phyloP scores from a whole-genome alignment of 2,113 vertebrate species.

The Mormoops blainvillei region DNA sequence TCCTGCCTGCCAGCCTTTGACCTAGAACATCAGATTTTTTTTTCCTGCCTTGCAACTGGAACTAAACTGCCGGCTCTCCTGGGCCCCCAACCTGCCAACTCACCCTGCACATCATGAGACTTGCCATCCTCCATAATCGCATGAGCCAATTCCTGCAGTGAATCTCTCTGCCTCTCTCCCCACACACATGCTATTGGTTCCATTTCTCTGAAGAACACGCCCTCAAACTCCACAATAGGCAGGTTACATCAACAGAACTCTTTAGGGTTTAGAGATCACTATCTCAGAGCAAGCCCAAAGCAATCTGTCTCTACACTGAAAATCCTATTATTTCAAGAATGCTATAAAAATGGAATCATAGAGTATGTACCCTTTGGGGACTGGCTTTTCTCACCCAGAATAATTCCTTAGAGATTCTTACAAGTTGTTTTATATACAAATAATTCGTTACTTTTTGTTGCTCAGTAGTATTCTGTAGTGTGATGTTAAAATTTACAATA shows the following conservation, averaged over 20 bases:
- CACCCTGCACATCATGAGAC: neutral
- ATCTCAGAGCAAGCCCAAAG: fast-evolving
- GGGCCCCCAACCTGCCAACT: too few relatives aligned
- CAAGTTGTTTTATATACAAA: neutral
- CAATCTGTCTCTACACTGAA: neutral
- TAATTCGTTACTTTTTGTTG: neutral
- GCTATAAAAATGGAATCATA: neutral
- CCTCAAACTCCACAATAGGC: too few relatives aligned
- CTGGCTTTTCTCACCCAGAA: neutral
- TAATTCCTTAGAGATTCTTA: neutral
- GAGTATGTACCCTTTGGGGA: fast-evolving
- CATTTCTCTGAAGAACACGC: neutral
- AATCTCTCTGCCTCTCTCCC: neutral
- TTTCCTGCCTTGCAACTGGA: neutral
- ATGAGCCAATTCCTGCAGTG: neutral
- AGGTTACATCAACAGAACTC: neutral
- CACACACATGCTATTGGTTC: neutral
- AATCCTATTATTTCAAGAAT: neutral
- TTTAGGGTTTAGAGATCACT: neutral
- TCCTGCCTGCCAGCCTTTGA: neutral
- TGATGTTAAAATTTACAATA: neutral
- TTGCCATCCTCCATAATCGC: neutral
- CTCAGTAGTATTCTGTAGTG: neutral
- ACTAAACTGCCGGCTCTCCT: neutral
- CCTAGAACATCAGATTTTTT: neutral